Evolutionary conservation across 2,113 vertebrate species (phyloP).

Genomic region (Ondatra zibethicus): DNA sequence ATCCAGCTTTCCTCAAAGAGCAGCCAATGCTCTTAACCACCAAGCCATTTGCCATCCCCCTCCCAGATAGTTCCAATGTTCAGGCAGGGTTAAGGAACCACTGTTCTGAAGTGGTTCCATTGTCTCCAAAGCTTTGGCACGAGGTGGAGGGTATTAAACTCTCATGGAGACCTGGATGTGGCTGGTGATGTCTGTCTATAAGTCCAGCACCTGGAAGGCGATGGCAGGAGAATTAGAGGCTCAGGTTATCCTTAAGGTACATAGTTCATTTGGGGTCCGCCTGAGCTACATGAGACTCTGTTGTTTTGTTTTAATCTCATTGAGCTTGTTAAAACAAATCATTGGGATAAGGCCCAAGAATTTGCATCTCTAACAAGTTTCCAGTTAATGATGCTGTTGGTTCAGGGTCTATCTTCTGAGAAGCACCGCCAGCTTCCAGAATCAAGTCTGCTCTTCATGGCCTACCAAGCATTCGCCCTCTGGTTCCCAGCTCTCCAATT

Average conservation of each 20-base stretch:
- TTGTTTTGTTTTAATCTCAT: background rate
- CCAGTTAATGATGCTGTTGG: slow-evolving; percentile 10
- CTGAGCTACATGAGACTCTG: background rate
- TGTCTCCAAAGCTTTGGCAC: background rate
- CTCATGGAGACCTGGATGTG: background rate
- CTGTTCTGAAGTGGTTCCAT: background rate
- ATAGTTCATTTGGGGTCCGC: background rate
- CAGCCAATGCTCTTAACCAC: background rate
- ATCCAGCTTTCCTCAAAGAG: background rate
- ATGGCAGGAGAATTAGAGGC: background rate
- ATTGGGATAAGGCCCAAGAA: background rate
- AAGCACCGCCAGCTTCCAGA: background rate
- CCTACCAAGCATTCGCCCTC: background rate
- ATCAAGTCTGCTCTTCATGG: background rate
- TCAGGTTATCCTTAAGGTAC: background rate
- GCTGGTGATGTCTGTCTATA: background rate
- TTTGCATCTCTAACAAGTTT: slow-evolving; percentile 25
- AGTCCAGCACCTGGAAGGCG: background rate
- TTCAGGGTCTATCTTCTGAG: slow-evolving; percentile 7
- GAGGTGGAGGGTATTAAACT: background rate
- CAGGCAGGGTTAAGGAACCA: background rate
- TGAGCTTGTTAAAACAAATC: slow-evolving; percentile 28
- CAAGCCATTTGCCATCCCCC: background rate
- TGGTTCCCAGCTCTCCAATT: slow-evolving; percentile 3
- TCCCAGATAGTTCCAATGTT: background rate